phyloP scores from a whole-genome alignment of 2,797 vertebrate species.

The Phalanger gymnotis region DNA sequence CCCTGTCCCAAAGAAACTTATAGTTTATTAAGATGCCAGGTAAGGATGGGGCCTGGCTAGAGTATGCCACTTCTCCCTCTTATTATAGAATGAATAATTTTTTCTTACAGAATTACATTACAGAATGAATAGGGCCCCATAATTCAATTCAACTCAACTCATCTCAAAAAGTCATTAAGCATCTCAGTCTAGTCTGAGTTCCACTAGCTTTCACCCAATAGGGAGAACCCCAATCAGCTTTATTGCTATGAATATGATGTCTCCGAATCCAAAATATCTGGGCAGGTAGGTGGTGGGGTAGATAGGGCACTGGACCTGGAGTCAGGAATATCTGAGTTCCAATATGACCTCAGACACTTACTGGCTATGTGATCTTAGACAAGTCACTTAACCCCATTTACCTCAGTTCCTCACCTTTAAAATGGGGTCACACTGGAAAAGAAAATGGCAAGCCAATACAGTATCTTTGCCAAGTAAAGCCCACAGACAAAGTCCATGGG shows the following conservation, averaged over 20 bases:
- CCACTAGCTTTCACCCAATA: not conserved
- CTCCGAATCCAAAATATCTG: not conserved
- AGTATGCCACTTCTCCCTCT: not conserved
- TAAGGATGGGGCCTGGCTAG: not conserved
- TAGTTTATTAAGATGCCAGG: not conserved
- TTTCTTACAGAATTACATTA: not conserved
- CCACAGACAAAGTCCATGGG: no score
- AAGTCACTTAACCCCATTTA: no score
- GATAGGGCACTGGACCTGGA: no score
- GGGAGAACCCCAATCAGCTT: not conserved
- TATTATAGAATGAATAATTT: not conserved
- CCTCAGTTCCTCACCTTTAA: no score
- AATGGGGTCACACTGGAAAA: no score
- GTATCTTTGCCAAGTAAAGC: no score
- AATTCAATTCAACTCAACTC: not conserved
- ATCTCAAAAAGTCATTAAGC: not conserved
- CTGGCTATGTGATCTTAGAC: no score
- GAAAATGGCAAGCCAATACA: no score
- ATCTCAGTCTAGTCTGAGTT: not conserved
- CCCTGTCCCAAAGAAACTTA: not conserved
- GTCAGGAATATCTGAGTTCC: no score
- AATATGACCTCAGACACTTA: no score
- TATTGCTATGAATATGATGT: not conserved
- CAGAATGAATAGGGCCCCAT: not conserved
- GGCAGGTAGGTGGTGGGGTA: no score